phyloP scores from a whole-genome alignment of 23 tunicate genomes.

The Diplosoma virens region DNA sequence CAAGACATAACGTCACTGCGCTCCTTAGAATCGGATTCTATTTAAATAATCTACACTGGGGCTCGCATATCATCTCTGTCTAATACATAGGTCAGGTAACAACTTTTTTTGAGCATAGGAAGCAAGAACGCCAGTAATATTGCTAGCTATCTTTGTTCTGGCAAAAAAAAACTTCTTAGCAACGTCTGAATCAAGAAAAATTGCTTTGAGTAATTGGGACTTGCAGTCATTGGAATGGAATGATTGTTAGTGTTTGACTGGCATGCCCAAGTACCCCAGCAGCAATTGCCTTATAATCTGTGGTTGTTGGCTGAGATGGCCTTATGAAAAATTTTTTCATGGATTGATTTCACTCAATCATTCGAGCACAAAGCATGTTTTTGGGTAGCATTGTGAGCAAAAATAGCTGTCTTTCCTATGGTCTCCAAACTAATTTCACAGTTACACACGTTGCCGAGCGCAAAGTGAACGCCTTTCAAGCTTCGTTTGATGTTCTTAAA shows the following conservation, averaged over 20 bases:
- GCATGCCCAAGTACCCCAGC: slow-evolving; percentile 47
- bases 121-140: slow-evolving; percentile 47
- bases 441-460: slow-evolving; percentile 7
- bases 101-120: slow-evolving; percentile 39
- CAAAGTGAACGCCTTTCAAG: slow-evolving; percentile 22
- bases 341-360: slow-evolving; percentile 12
- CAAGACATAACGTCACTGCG: no score
- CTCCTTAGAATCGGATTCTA: no score
- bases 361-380: no score
- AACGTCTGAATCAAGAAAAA: slow-evolving; percentile 22
- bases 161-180: no score
- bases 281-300: slow-evolving; percentile 47
- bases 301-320: slow-evolving; percentile 10
- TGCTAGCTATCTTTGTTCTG: slow-evolving; percentile 20
- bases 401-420: slow-evolving; percentile 26
- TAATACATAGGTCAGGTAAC: slow-evolving; percentile 30
- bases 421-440: slow-evolving; percentile 14
- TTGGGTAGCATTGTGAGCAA: slow-evolving; percentile 25
- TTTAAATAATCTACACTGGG: no score
- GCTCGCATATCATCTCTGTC: no score
- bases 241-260: slow-evolving; percentile 42
- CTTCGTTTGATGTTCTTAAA: slow-evolving; percentile 17
- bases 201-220: slow-evolving; percentile 46
- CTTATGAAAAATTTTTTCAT: slow-evolving; percentile 13
- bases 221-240: slow-evolving; percentile 35